Evolutionary conservation across 2,888 invertebrate species (phyloP), one percentile per base, ranked within the genome.

Genomic region (Drosophila pseudotalamancana): DNA sequence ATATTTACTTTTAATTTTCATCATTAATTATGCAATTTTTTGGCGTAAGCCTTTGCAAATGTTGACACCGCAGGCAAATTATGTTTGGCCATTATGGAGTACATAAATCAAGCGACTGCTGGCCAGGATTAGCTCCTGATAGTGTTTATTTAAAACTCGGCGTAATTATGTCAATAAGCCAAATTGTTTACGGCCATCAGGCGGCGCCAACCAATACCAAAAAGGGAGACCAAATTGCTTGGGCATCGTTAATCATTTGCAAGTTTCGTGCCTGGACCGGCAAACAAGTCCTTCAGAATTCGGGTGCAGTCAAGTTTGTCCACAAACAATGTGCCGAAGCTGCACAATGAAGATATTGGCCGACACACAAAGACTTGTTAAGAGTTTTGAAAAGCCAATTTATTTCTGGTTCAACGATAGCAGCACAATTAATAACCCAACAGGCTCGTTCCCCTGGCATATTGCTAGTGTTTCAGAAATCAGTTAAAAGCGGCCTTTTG

Each of bases 111-210:
- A 53, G 49, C 32, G 48, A 37, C 57, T 45, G 67, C 54, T 61
- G 62, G 57, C 51, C 62, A 68, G 68, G 68, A 61, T 77, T 62
- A 75, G 62, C 45, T 27, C 6, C 49, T 5, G 50, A 39, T 72
- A 78, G 77, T 68, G 70, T 49, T 59, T 61, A 66, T 69, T 69
- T 63, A 71, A 63, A 75, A 55, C 45, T 55, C 53, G 27, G 31
- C 63, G 56, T 69, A 68, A 87, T 87, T 86, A 84, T 86, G 87
- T 65, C 84, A 77, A 83, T 81, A 84, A 80, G 82, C 72, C 65
- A 73, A 87, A 81, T 75, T 75, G 77, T 68, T 77, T 77, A 71
- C 63, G 56, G 65, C 48, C 63, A 39, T 14, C 39, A 5, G 53
- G 14, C 39, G 35, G 40, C 14, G 37, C 49, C 25, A 19, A 27